phyloP scores from a whole-genome alignment of 2,113 vertebrate genomes.

The Brachypteracias leptosomus region DNA sequence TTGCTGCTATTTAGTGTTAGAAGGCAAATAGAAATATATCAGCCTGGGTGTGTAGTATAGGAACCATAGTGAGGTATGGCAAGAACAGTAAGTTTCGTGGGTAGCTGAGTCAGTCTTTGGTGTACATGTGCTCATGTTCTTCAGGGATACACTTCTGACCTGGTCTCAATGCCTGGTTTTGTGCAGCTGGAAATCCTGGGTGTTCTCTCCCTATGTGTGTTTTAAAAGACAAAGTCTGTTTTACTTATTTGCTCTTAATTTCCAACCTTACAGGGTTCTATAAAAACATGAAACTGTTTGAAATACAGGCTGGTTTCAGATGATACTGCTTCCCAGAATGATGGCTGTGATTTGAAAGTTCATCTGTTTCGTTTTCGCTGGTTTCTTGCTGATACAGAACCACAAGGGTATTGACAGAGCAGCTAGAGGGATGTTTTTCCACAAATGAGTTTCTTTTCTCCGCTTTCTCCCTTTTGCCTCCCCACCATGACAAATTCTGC shows the following conservation, averaged over 20 bases:
- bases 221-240: not conserved
- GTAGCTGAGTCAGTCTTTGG: not conserved
- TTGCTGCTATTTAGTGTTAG: not conserved
- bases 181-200: not conserved
- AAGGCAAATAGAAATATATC: not conserved
- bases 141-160: not conserved
- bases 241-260: not conserved
- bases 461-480: not conserved
- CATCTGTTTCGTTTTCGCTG: conserved; percentile 7
- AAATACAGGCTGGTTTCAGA: not conserved
- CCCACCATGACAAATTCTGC: not conserved
- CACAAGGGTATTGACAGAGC: not conserved
- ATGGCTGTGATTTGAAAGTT: not conserved
- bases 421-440: not conserved
- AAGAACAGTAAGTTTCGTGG: not conserved
- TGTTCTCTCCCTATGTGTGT: not conserved
- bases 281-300: not conserved
- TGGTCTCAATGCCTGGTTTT: not conserved
- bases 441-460: not conserved
- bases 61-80: not conserved
- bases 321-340: not conserved
- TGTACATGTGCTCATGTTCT: not conserved
- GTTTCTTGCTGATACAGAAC: not conserved
- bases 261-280: not conserved
- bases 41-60: not conserved